phyloP scores from a whole-genome alignment of 2,797 vertebrate genomes.

The Danio tinwini region DNA sequence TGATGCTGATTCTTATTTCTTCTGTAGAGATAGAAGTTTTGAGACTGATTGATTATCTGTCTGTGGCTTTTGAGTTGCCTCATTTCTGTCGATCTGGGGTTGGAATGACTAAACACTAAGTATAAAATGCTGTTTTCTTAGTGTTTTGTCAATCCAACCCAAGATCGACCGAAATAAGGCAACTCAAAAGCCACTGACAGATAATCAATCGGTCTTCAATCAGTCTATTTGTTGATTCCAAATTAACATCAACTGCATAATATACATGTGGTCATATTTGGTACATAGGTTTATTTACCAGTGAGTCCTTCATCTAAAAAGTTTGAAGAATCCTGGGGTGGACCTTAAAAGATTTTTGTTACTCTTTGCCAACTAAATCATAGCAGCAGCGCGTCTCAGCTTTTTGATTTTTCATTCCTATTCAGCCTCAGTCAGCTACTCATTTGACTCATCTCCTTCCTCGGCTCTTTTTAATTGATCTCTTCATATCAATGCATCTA shows the following conservation, averaged over 20 bases:
- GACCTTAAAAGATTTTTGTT: background rate
- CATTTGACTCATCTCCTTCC: background rate
- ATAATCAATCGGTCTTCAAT: background rate
- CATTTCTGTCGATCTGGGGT: too few species aligned
- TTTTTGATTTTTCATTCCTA: background rate
- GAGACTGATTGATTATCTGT: too few species aligned
- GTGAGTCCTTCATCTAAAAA: background rate
- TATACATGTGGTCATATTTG: too few species aligned
- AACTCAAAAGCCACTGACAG: too few species aligned
- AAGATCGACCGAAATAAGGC: too few species aligned
- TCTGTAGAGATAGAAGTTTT: too few species aligned
- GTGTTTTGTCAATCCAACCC: too few species aligned
- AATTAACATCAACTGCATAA: background rate
- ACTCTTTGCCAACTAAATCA: background rate
- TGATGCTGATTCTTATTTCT: too few species aligned
- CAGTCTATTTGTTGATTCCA: background rate
- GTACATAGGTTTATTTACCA: background rate
- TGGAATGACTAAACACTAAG: too few species aligned
- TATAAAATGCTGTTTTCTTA: too few species aligned
- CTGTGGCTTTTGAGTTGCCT: too few species aligned
- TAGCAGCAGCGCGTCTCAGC: background rate
- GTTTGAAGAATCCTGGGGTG: background rate
- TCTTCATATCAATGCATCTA: background rate
- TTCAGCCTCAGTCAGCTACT: conserved; percentile 4
- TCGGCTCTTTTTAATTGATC: background rate